Evolutionary conservation across 1,140 invertebrate species (phyloP), one percentile per base, ranked within the genome.

Genomic region (Cardiocondyla obscurior): DNA sequence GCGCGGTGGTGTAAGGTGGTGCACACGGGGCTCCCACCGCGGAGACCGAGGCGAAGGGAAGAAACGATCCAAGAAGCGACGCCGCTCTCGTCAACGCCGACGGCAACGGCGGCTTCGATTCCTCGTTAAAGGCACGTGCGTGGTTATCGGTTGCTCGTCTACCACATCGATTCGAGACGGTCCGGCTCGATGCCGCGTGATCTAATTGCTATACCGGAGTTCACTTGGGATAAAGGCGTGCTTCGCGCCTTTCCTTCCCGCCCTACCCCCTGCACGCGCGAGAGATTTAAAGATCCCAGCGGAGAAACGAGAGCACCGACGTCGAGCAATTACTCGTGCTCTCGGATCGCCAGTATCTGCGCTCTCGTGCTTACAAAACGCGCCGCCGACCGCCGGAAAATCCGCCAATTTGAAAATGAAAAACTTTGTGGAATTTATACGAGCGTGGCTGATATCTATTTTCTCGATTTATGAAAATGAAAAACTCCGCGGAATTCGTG

Each of bases 91-190:
- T 44, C 39, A 25, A 44, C 64, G 58, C 58, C 58, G 14, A 53
- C 67, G 76, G 14, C 64, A 30, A 44, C 64, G 39, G 67, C 67
- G 53, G 74, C 79, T 89, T 81, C 82, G 82, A 86, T 90, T 89
- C 70, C 87, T 90, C 87, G 83, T 90, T 90, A 89, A 62, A 81
- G 85, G 87, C 88, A 90, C 89, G 90, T 89, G 90, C 88, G 85
- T 67, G 85, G 70, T 89, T 90, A 90, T 90, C 86, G 86, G 83
- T 88, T 85, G 81, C 62, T 57, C 81, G 60, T 84, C 85, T 84
- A 72, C 53, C 60, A 44, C 25, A 39, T 46, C 67, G 57, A n/a
- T 62, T 14, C n/a, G 39, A 60, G 65, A 73, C 62, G 60, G 19
- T 55, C 67, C 65, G 67, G 51, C 28, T 8, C 30, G 69, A 62